Base-by-base conservation (phyloP, 2,113 vertebrate genomes). In the Pycnonotus jocosus region DNA sequence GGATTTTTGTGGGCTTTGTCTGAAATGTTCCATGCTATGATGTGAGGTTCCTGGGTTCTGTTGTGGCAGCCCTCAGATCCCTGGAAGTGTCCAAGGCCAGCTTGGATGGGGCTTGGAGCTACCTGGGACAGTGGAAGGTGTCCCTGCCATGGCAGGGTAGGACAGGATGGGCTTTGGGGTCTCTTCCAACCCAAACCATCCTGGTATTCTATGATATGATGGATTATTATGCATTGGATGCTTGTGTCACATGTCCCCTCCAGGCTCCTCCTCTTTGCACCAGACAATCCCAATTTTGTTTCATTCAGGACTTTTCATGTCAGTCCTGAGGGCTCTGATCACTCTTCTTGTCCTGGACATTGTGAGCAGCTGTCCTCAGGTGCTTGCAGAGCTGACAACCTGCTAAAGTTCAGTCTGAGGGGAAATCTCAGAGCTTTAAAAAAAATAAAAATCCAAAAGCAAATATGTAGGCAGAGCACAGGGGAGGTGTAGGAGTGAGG, bases 71-170 rank as follows among this genome's bases (percentile, higher is more conserved):
- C 51, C 22, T 22, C 44, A 27, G 27, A 69, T 42, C 77, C 33
- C 51, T 88, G 33, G 51, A 0, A 51, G 10, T 24, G 45, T 12
- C 28, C 15, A 20, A 7, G 60, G 60, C 60, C 20, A 10, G 69
- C 7, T 0, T 66, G 51, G 33, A 44, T 0, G 0, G 68, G 27
- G 5, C 10, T 33, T 73, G 69, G 60, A 38, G 51, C 33, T n/a
- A 0, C 7, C 19, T 68, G 78, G 69, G 33, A 2, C 2, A 14
- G 28, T 24, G 15, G 28, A 23, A 81, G 3, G 15, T 30, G 51
- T 45, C 44, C n/a, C 33, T 65, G 44, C 15, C 31, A 5, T 37
- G 21, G 24, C 35, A 23, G 17, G 25, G 3, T 37, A 19, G 10
- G 5, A 28, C 10, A 10, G 10, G 33, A 33, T 65, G 44, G 16